These are phyloP conservation scores for Amblyraja radiata DNA, from an alignment of 2,797 vertebrate species.

Conservation along the genomic window DNA sequence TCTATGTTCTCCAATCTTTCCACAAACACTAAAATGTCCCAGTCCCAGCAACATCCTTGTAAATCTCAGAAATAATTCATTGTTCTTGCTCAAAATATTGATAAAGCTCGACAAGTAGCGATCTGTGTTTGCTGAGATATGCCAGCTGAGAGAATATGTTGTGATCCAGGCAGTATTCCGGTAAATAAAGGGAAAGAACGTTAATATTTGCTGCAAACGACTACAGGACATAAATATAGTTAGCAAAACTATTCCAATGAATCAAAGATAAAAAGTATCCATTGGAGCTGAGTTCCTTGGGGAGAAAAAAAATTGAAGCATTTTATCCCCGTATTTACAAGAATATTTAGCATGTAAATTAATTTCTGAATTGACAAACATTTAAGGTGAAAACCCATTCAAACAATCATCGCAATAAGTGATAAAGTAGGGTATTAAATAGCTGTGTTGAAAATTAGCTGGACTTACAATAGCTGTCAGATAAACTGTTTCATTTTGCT, in stretches of 20 bases:
- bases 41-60: too few relatives aligned
- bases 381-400: slow-evolving; percentile 69
- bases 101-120: neutral
- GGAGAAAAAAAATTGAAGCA: neutral
- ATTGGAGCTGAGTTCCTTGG: neutral
- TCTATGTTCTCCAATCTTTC: too few relatives aligned
- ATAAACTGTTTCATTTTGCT: slow-evolving; percentile 73
- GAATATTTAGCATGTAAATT: slow-evolving; percentile 73
- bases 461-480: slow-evolving; percentile 70
- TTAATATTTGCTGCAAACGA: neutral
- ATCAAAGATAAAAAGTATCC: neutral
- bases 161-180: neutral
- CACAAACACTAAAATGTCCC: too few relatives aligned
- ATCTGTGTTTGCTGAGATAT: neutral
- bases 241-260: neutral
- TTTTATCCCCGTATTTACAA: slow-evolving; percentile 9
- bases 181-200: neutral
- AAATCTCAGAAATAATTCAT: neutral
- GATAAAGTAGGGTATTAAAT: slow-evolving; percentile 71
- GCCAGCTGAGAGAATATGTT: too few relatives aligned
- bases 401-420: slow-evolving; percentile 58
- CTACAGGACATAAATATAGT: neutral
- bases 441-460: slow-evolving; percentile 71
- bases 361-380: slow-evolving; percentile 63
- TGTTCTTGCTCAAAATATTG: neutral